Percentiles rank a stretch among this genome's conserved stretches.
Conservation (phyloP, 92 coral and sea anemone species). For the Chrysogorgia sp. region DNA sequence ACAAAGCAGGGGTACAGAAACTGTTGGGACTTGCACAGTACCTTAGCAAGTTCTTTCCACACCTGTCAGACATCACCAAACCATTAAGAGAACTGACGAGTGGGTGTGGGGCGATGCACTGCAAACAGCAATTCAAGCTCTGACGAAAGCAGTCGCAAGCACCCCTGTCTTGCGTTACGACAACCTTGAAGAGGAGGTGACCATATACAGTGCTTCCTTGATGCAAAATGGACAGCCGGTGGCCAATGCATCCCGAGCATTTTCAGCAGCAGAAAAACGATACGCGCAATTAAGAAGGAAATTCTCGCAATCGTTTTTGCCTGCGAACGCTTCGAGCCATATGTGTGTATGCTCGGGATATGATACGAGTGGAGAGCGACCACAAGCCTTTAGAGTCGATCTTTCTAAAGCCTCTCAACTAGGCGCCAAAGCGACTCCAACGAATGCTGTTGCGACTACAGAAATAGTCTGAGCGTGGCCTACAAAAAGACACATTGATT, state of each 20-base stretch:
- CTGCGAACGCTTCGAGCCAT: slow-evolving; percentile 30
- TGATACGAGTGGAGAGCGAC: neutral
- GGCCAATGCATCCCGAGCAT: slow-evolving; percentile 21
- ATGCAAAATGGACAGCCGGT: slow-evolving; percentile 25
- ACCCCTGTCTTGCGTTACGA: slow-evolving; percentile 34
- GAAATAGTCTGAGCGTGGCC: too few species aligned
- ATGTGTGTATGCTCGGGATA: slow-evolving; percentile 36
- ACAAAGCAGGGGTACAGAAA: slow-evolving; percentile 31
- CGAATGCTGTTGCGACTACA: too few species aligned
- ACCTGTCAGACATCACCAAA: slow-evolving; percentile 29
- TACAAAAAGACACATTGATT: too few species aligned
- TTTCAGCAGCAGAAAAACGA: neutral
- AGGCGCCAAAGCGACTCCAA: too few species aligned
- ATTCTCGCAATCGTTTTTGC: slow-evolving; percentile 11
- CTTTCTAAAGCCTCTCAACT: too few species aligned
- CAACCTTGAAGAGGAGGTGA: slow-evolving; percentile 26
- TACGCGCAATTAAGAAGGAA: slow-evolving; percentile 37
- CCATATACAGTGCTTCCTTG: slow-evolving; percentile 29
- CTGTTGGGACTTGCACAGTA: slow-evolving; percentile 25
- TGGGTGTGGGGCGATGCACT: slow-evolving; percentile 34
- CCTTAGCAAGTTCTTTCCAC: slow-evolving; percentile 41
- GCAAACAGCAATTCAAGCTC: neutral
- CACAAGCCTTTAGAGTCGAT: too few species aligned
- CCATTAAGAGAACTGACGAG: slow-evolving; percentile 32
- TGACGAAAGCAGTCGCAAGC: slow-evolving; percentile 19